phyloP scores from a whole-genome alignment of 2,797 vertebrate genomes.

The Danio aesculapii region DNA sequence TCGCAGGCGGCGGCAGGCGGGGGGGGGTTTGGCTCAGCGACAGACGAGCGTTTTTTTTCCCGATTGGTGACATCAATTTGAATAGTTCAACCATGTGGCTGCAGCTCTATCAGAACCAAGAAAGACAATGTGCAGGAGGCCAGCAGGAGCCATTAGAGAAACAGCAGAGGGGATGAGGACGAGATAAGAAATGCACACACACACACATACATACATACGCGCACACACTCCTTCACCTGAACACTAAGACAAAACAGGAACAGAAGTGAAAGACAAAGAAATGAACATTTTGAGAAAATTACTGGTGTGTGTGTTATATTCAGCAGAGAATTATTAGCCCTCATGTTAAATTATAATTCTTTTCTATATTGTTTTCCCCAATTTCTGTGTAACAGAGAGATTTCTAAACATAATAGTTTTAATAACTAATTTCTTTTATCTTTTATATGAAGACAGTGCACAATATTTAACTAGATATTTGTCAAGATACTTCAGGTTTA shows the following conservation, averaged over 20 bases:
- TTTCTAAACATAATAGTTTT: no score
- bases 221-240: conserved; percentile 5
- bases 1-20: conserved; percentile 39
- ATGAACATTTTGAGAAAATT: conserved; percentile 11
- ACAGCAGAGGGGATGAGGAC: conserved; percentile 57
- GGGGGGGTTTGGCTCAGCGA: conserved; percentile 38
- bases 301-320: no score
- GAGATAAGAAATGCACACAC: conserved; percentile 55
- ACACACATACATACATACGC: background rate
- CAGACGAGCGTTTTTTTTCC: conserved; percentile 48
- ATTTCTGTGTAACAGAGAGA: no score
- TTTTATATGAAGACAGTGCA: no score
- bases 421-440: no score
- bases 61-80: conserved; percentile 85
- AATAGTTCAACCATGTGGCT: conserved; percentile 76
- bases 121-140: conserved; percentile 63
- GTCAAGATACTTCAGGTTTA: no score
- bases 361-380: no score
- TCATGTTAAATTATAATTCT: no score
- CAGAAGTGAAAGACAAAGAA: conserved; percentile 30
- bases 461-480: no score
- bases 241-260: conserved; percentile 57
- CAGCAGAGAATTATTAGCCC: no score
- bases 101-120: conserved; percentile 64
- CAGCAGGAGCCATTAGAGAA: conserved; percentile 62